Conservation (phyloP, 2,888 invertebrate species). For the Cotesia congregata region DNA sequence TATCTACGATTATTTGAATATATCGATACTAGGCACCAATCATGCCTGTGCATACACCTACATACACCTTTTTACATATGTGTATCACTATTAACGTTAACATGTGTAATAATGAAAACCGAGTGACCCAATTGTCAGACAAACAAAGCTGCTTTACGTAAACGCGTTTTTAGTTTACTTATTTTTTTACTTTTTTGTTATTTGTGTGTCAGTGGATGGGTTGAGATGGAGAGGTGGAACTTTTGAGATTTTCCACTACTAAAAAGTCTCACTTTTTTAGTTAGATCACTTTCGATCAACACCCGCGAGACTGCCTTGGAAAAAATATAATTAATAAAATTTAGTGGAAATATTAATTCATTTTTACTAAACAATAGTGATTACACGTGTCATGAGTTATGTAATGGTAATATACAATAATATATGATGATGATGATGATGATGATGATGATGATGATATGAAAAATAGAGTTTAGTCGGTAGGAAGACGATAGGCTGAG, state of each 20-base stretch:
- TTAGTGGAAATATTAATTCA: background rate
- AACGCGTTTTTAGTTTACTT: conserved; percentile 32
- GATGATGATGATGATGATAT: background rate
- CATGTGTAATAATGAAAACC: conserved; percentile 25
- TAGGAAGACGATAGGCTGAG: background rate
- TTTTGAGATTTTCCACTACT: background rate
- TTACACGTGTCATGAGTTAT: conserved; percentile 34
- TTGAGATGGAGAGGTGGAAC: conserved; percentile 2
- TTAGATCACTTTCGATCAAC: background rate
- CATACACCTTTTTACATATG: background rate
- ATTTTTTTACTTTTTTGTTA: conserved; percentile 5
- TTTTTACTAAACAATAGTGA: background rate
- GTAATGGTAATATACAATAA: conserved; percentile 34
- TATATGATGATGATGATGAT: background rate
- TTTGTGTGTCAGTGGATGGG: background rate
- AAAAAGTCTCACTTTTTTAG: conserved; percentile 18
- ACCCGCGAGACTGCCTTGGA: background rate
- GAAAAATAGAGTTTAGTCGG: conserved; percentile 11
- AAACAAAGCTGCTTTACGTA: conserved; percentile 49
- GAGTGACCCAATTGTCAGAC: conserved; percentile 45
- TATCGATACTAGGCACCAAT: background rate
- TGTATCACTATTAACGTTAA: background rate
- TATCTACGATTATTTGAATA: conserved; percentile 5
- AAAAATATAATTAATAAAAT: background rate
- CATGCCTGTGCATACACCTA: too few species aligned